A percentile compares a stretch with the other conserved stretches of the same genome.
Conservation (phyloP, 2,888 invertebrate species). For the Nycteola revayana region DNA sequence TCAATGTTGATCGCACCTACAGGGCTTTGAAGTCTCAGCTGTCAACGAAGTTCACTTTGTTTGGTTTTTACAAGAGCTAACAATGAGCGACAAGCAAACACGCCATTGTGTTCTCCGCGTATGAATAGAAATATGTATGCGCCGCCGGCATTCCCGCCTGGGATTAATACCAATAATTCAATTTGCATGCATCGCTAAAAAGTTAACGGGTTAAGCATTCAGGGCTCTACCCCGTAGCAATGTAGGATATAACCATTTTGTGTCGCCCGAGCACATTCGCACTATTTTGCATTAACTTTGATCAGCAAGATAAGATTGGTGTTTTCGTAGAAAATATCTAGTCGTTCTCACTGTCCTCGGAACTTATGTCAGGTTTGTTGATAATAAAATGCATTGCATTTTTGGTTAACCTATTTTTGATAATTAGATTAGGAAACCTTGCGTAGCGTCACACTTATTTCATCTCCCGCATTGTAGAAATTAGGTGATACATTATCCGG, state of each 20-base stretch:
- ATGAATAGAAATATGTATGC: conserved; percentile 70
- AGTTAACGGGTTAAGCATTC: conserved; percentile 17
- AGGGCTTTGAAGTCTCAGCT: conserved; percentile 51
- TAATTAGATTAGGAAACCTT: no score
- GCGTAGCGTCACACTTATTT: conserved; percentile 16
- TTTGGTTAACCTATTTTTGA: no score
- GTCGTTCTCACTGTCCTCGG: no score
- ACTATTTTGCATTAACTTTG: no score
- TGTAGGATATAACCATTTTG: conserved; percentile 1
- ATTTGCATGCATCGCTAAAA: conserved; percentile 64
- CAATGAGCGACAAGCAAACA: conserved; percentile 77
- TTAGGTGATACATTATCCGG: conserved; percentile 30
- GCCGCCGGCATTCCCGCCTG: conserved; percentile 56
- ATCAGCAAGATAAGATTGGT: no score
- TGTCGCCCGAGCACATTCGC: no score
- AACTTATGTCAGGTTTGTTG: no score
- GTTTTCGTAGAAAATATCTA: no score
- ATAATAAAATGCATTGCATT: no score
- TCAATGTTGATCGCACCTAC: conserved; percentile 7
- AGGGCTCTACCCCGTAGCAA: conserved; percentile 3
- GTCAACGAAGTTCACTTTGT: conserved; percentile 62
- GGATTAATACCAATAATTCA: conserved; percentile 63
- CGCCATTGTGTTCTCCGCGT: conserved; percentile 58
- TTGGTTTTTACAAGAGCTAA: conserved; percentile 58
- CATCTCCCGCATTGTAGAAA: conserved; percentile 22